Evolutionary conservation across 23 tunicate genomes (phyloP).

Genomic region (Botrylloides violaceus): DNA sequence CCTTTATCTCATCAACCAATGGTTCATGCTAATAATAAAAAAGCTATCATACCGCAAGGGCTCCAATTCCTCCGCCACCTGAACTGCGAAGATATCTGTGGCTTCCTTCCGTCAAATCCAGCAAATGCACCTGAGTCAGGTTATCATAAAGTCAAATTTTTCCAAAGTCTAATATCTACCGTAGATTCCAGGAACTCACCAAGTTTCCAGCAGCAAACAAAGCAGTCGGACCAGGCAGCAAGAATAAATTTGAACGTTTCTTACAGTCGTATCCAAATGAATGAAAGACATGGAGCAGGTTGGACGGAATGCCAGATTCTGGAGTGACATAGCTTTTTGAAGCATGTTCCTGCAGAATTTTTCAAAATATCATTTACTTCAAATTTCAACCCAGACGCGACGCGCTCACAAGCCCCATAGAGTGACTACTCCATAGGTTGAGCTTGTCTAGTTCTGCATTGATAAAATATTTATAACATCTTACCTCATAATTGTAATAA

Average conservation of each 20-base stretch:
- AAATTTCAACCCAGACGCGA: not conserved
- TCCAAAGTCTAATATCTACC: no score
- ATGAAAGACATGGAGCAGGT: slow-evolving; percentile 56
- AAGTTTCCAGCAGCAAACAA: slow-evolving; percentile 91
- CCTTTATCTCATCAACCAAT: no score
- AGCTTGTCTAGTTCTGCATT: not conserved
- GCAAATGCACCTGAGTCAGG: slow-evolving; percentile 77
- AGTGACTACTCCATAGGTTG: not conserved
- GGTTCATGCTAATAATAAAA: no score
- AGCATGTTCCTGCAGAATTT: slow-evolving; percentile 45
- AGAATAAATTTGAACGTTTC: slow-evolving; percentile 66
- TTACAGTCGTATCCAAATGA: slow-evolving; percentile 96
- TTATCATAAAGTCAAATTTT: no score
- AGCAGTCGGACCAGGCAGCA: slow-evolving; percentile 78
- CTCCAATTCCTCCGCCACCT: slow-evolving; percentile 88
- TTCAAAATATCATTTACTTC: not conserved
- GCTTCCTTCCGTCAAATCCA: slow-evolving; percentile 32
- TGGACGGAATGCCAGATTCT: slow-evolving; percentile 78
- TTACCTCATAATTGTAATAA: slow-evolving; percentile 42
- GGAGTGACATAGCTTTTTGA: slow-evolving; percentile 36
- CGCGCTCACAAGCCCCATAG: not conserved
- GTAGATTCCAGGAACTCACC: no score
- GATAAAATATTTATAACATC: not conserved
- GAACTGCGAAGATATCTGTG: slow-evolving; percentile 59
- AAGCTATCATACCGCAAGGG: slow-evolving; percentile 72